Evolutionary conservation across 2,888 invertebrate species (phyloP).

Genomic region (Idaea straminata): DNA sequence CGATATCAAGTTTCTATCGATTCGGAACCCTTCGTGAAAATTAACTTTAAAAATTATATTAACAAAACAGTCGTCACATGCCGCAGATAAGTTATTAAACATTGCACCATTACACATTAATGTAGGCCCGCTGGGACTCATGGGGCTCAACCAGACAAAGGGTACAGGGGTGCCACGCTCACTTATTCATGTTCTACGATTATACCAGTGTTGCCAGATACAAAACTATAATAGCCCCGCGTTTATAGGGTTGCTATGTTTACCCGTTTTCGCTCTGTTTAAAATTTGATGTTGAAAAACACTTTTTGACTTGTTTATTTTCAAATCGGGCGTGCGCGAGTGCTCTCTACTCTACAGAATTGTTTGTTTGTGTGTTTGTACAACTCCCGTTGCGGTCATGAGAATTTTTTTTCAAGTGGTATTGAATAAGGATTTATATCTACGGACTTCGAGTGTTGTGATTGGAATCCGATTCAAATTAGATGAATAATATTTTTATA

Average conservation of each 20-base stretch:
- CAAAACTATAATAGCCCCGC: conserved; percentile 26
- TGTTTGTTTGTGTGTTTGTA: conserved; percentile 55
- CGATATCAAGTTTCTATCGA: conserved; percentile 25
- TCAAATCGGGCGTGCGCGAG: conserved; percentile 62
- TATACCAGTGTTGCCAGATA: conserved; percentile 40
- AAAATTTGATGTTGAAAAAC: conserved; percentile 52
- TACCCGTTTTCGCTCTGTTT: conserved; percentile 41
- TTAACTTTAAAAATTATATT: conserved; percentile 71
- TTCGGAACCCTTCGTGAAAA: conserved; percentile 38
- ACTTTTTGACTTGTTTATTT: conserved; percentile 70
- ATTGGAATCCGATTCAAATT: conserved; percentile 7
- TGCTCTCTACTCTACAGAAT: conserved; percentile 55
- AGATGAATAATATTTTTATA: conserved; percentile 20
- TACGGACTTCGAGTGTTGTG: conserved; percentile 14
- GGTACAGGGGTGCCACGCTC: conserved; percentile 58
- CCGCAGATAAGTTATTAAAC: conserved; percentile 78
- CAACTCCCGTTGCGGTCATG: conserved; percentile 40
- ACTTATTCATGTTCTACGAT: conserved; percentile 68
- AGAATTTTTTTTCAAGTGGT: conserved; percentile 47
- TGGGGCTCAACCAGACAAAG: conserved; percentile 66
- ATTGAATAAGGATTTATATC: conserved; percentile 36
- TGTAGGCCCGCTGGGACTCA: conserved; percentile 69
- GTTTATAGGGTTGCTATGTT: conserved; percentile 36
- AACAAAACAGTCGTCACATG: conserved; percentile 68
- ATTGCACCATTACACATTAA: conserved; percentile 78